Evolutionary conservation across 2,888 invertebrate genomes (phyloP), one percentile per base, ranked within the genome.

Genomic region (Esperia sulphurella): DNA sequence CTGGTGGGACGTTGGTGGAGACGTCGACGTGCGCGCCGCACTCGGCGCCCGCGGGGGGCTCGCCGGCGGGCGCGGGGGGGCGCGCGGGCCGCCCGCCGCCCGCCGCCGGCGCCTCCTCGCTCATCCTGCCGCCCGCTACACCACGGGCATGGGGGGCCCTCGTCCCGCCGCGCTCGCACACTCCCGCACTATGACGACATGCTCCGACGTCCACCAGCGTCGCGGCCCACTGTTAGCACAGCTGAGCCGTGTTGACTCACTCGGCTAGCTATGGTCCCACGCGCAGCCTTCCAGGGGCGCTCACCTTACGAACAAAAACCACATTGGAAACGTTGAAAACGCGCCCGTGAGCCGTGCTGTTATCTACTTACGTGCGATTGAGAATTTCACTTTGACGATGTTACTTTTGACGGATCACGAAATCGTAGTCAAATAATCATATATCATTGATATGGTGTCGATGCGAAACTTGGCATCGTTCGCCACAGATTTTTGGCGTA

Each of bases 21-120:
- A 68, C 74, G 45, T 80, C 83, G 51, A 53, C 14, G 43, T 12
- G 48, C 49, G 49, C 53, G 61, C 45, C 55, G 55, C 48, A 57
- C 52, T 41, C 61, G 55, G 52, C 55, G 72, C 74, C 48, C 55
- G 59, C 14, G 53, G 48, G 21, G 21, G 21, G 21, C 21, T 35
- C 57, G 48, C 33, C 21, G 40, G 52, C 48, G 58, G 46, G 37
- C 41, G 59, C 60, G 57, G 61, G 63, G 56, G 68, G 62, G 10
- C 33, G 33, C 60, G 71, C 67, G 64, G 66, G 68, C 58, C 71
- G 75, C 61, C 71, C 75, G 63, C 75, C 75, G 55, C 75, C 80
- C 64, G 80, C 84, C 73, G 80, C 71, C 68, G 79, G 79, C 61
- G 68, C 75, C 75, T 86, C 85, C 71, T 86, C 87, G 68, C 86